Evolutionary conservation across 2,113 vertebrate species (phyloP), one percentile per base, ranked within the genome.

Genomic region (Sclerurus mexicanus): DNA sequence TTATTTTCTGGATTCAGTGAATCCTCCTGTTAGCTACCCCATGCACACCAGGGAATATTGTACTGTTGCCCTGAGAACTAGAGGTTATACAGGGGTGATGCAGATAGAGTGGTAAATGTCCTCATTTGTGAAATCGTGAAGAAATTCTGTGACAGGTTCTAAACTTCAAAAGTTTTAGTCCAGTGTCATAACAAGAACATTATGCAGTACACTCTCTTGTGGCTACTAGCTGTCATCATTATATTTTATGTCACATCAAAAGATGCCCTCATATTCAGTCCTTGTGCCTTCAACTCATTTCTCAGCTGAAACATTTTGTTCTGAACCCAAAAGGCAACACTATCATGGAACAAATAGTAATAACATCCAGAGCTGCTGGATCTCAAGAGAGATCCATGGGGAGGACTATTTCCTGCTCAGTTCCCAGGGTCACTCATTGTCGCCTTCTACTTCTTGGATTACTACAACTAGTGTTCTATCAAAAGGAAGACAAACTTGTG

Each of bases 301-400:
- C 75, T 90, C 19, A 85, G 71, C 17, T 77, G 67, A 90, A 94
- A 92, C 75, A 62, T 80, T 69, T 72, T 77, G 71, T 92, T 95
- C 88, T 59, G 49, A 91, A 35, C 47, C 79, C 71, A 62, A 56
- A 81, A 85, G 37, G 16, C 2, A 4, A 58, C 63, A 46, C 23
- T 81, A 63, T 23, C 22, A 62, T 31, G 56, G 81, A 82, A 96
- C 60, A 94, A 89, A 89, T 1, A 49, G 77, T 31, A 87, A 33
- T 12, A 85, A 71, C 74, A 95, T 24, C 11, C 69, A 87, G 66
- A 19, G 25, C 12, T 77, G 72, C 22, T 64, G 59, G 31, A 85
- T 86, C 59, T 92, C 84, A 62, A 85, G 40, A 87, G 27, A 85
- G 22, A 62, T 81, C 76, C 69, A 42, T 2, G 3, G 33, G 64